Percentiles rank a stretch among this genome's conserved stretches.
phyloP scores from a whole-genome alignment of 2,888 invertebrate species.

The Synergus itoensis region DNA sequence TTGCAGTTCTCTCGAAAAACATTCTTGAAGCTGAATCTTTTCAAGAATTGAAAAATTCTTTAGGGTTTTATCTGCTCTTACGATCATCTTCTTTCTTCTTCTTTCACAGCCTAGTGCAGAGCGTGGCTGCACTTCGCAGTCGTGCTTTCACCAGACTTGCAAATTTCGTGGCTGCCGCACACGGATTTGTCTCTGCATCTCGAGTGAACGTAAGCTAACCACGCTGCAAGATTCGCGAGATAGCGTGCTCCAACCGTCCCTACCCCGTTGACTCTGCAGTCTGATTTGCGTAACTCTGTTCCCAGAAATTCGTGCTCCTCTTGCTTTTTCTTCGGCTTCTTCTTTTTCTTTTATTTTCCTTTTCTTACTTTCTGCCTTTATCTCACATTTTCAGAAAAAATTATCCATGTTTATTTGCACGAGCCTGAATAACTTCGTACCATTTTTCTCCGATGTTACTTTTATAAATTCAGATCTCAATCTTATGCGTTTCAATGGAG shows the following conservation, averaged over 20 bases:
- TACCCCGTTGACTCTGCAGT: constrained; percentile 47
- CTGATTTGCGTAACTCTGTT: constrained; percentile 69
- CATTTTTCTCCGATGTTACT: not conserved
- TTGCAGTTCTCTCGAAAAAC: not conserved
- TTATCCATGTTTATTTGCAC: not conserved
- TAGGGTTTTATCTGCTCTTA: not conserved
- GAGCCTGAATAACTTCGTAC: not conserved
- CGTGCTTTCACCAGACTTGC: constrained; percentile 70
- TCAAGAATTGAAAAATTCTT: constrained; percentile 35
- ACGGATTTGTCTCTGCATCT: constrained; percentile 50
- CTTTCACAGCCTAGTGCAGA: constrained; percentile 12
- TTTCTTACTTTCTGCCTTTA: constrained; percentile 41
- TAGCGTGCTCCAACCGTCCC: constrained; percentile 49
- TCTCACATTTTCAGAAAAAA: constrained; percentile 18
- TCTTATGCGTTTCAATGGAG: too few relatives aligned
- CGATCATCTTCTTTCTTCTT: constrained; percentile 46
- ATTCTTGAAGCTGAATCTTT: not conserved
- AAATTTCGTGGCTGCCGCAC: constrained; percentile 63
- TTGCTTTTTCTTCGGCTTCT: constrained; percentile 39
- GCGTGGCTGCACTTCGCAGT: constrained; percentile 46
- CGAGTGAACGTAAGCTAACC: constrained; percentile 52
- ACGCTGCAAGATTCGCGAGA: constrained; percentile 48
- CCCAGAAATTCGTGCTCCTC: constrained; percentile 56
- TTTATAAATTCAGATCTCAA: too few relatives aligned
- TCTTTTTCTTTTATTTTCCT: constrained; percentile 43